Evolutionary conservation across 2,888 invertebrate species (phyloP), one percentile per base, ranked within the genome.

Genomic region (Mystacides longicornis): DNA sequence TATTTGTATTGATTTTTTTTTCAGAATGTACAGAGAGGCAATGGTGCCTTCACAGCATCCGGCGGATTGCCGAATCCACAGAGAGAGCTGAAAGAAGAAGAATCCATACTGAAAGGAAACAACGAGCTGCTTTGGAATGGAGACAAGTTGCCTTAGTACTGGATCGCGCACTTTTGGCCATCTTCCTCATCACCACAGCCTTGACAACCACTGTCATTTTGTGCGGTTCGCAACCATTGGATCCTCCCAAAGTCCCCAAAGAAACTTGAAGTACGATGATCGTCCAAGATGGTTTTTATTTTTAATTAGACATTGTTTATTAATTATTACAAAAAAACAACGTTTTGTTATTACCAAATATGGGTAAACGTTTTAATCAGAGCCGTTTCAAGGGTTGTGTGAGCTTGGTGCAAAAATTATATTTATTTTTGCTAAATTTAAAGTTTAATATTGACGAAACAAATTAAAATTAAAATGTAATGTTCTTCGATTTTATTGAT

Each of bases 61-160:
- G 52, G 21, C 56, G 60, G 11, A 63, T 87, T 83, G 66, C 81
- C 81, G 70, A 84, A 78, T 89, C 89, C 3, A 87, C 91, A 57
- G 91, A 92, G 64, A 75, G 82, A 49, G 90, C 89, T 72, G 91
- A 89, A 68, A 81, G 84, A 65, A 80, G 93, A 3, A 79, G 90
- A 5, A 81, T 83, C 1, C 89, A 90, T 64, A 87, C 86, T 68
- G 90, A 92, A 67, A 78, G 86, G 51, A 77, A 86, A 52, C 91
- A 93, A 65, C 79, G 85, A 49, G 86, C 88, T 58, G 88, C 89
- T 66, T 73, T 89, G 53, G 93, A 93, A 69, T 93, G 93, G 93
- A 89, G 75, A 2, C 68, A 75, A 74, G 80, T 88, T 58, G 91
- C 93, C 1, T 81, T 92, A 52, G 91, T 93, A 14, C 82, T 91